These are phyloP conservation scores for Saguinus imperator DNA, from an alignment of 2,113 vertebrate genomes.

Conservation along the genomic window DNA sequence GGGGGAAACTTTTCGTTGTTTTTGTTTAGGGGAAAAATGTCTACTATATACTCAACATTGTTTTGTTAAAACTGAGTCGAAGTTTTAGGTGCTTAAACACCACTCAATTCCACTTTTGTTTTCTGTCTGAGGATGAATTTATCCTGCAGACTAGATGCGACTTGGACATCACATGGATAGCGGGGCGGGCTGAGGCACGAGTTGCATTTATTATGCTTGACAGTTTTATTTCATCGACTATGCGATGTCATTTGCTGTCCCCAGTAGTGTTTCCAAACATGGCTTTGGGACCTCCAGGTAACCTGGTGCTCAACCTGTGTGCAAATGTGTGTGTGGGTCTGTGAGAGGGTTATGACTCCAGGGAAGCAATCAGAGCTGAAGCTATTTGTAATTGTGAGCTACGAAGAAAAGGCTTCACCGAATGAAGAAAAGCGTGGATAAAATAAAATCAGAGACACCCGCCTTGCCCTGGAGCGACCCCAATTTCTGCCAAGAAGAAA, in stretches of 20 bases:
- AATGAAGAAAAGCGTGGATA: not conserved
- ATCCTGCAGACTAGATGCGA: not conserved
- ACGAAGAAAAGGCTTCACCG: not conserved
- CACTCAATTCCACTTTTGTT: not conserved
- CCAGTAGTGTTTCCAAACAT: not conserved
- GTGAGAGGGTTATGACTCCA: not conserved
- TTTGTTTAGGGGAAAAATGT: not conserved
- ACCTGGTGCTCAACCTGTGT: not conserved
- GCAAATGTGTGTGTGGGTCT: not conserved
- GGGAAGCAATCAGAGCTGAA: not conserved
- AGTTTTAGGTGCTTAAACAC: not conserved
- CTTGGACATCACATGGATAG: too few relatives aligned
- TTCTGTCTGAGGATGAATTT: not conserved
- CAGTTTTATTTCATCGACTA: not conserved
- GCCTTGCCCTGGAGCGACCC: not conserved
- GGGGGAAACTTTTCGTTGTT: not conserved
- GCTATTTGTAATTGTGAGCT: not conserved
- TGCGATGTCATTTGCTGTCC: not conserved
- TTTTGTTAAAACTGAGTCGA: not conserved
- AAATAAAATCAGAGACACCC: not conserved
- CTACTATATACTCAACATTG: not conserved
- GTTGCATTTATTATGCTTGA: not conserved
- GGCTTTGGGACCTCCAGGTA: not conserved
- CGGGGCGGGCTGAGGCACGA: fast-evolving
- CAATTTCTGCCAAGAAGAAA: not conserved